Base-by-base conservation (phyloP, 2,113 vertebrate genomes). In the Quiscalus mexicanus region DNA sequence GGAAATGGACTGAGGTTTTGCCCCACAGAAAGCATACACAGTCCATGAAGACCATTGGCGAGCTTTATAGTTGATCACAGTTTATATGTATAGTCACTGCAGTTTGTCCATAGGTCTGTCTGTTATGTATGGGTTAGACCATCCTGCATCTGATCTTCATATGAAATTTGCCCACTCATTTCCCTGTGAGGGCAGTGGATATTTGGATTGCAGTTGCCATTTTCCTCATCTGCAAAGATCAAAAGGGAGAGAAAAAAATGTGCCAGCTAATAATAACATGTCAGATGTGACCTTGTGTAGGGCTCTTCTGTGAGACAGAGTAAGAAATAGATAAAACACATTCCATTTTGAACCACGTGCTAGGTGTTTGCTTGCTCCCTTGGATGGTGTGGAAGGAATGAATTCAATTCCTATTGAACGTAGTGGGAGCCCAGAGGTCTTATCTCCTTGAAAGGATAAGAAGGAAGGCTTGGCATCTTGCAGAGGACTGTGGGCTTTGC, bases 241-340 rank as follows among this genome's bases (percentile, higher is more conserved):
- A 55, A 10, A 13, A 65, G 58, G 53, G 59, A 68, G 22, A 31
- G 18, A 11, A 90, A 50, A 42, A 80, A 75, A 84, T 37, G 28
- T 31, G 23, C 24, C 42, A 59, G 67, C 86, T 96, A 96, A 84
- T 90, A 93, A 92, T 97, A 95, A 92, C 93, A 31, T 47, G 31
- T 90, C 64, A 78, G 84, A 88, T 92, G 73, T 94, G 83, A 89
- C 85, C 76, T 95, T 92, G 79, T 3, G 0, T 35, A 60, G 42
- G 56, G 28, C 63, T 78, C 31, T 83, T 91, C 60, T 78, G 55
- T 92, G 88, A 41, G 37, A 49, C 44, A 33, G 44, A 7, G 13
- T 82, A 68, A 94, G 84, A 84, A 80, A 94, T 0, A 90, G 76
- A 93, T 92, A 80, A 96, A 90, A 76, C 30, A 47, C 80, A 75